Base-by-base conservation (phyloP, 2,113 vertebrate species). In the Dasyprocta punctata region DNA sequence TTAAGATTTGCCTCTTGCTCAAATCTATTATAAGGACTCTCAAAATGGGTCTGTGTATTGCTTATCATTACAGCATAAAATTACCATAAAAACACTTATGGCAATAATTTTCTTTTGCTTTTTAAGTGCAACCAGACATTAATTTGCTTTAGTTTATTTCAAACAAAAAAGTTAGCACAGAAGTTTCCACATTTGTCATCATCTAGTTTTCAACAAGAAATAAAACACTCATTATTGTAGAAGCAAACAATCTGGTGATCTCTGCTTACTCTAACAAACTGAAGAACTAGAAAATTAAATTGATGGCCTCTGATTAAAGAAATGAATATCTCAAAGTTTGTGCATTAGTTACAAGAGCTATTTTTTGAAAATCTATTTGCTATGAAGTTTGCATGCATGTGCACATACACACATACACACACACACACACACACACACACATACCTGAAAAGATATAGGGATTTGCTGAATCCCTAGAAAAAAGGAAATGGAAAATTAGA, bases 131-230 rank as follows among this genome's bases (percentile, higher is more conserved):
- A 69, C 49, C 73, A 96, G 65, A 89, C 11, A 88, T 65, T 88
- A 84, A 96, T 94, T 97, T 96, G 28, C 47, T 96, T 82, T 91
- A 95, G 30, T 38, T 90, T 96, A 95, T 73, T 91, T 88, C 33
- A 95, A 86, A 92, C 82, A 71, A 91, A 47, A 84, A 91, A 80
- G 10, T 67, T 16, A 95, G 41, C 60, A 91, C 22, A 49, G 80
- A 90, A 38, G 0, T 73, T 93, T 11, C 33, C 26, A 47, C 61
- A 77, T 93, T 83, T 93, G 11, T 67, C n/a, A 90, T 78, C 36
- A 89, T 92, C 61, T 80, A 84, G 44, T 89, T 90, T 67, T 96
- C 65, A 94, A 71, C 1, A 92, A 89, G 65, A 94, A 93, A 92
- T 87, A 81, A 88, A 73, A 38, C 92, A 92, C 30, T 92, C 89